Conservation (phyloP, 2,888 invertebrate genomes). For the Liopterus haemorrhoidalis region DNA sequence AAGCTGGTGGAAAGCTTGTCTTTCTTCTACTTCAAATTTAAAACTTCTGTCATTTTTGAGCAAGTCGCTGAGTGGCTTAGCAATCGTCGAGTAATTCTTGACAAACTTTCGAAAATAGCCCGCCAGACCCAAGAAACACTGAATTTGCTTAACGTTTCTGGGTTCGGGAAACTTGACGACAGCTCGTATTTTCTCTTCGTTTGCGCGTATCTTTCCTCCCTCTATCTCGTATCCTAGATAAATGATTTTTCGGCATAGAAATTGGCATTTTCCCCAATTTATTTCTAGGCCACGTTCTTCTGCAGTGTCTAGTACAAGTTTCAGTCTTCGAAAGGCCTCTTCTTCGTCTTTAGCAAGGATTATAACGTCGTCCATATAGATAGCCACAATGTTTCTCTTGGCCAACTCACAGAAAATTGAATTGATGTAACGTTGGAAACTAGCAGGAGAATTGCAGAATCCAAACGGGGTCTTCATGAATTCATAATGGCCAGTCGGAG, state of each 20-base stretch:
- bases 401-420: conserved; percentile 3
- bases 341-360: not conserved
- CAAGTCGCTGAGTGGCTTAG: conserved; percentile 7
- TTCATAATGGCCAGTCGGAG: conserved; percentile 7
- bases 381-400: not conserved
- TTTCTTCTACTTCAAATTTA: not conserved
- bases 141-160: not conserved
- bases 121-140: not conserved
- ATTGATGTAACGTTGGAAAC: conserved; percentile 6
- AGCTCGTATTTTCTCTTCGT: conserved; percentile 1
- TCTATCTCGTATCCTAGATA: conserved; percentile 6
- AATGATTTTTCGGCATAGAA: not conserved
- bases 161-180: conserved; percentile 2
- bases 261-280: conserved; percentile 6
- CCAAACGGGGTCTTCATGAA: conserved; percentile 7
- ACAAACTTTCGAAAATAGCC: conserved; percentile 11
- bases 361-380: conserved; percentile 8
- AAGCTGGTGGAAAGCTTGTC: not conserved
- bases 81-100: conserved; percentile 27
- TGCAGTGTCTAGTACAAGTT: conserved; percentile 2
- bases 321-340: not conserved
- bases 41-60: not conserved
- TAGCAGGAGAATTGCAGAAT: conserved; percentile 7
- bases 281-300: conserved; percentile 5
- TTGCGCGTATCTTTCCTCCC: conserved; percentile 7